A percentile compares a stretch with the other conserved stretches of the same genome.
Conservation (phyloP, 2,113 vertebrate genomes). For the Panurus biarmicus region DNA sequence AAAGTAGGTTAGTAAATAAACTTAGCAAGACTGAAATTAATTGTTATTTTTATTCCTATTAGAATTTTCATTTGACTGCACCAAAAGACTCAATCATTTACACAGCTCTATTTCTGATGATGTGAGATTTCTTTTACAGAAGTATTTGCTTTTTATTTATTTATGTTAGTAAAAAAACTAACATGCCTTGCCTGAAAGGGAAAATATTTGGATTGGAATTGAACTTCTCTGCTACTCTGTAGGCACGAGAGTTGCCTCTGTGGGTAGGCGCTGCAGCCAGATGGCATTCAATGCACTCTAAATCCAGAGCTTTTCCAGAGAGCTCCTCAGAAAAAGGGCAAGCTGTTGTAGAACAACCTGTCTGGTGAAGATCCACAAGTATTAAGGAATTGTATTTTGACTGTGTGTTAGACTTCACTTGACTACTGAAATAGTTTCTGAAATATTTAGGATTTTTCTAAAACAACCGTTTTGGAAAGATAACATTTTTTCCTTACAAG, state of each 20-base stretch:
- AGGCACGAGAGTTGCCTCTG: neutral
- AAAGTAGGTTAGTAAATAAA: neutral
- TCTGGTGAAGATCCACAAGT: neutral
- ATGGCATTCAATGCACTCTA: neutral
- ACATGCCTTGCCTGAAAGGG: neutral
- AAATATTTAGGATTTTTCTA: neutral
- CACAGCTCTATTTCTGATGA: neutral
- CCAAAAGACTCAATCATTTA: neutral
- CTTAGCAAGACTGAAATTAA: neutral
- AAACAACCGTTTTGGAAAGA: neutral
- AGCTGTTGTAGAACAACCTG: neutral
- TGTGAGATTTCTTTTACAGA: neutral
- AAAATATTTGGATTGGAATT: conserved; percentile 36
- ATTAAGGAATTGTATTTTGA: neutral
- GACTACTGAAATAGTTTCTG: neutral
- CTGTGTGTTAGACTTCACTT: neutral
- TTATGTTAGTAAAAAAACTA: neutral
- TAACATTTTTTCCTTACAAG: neutral
- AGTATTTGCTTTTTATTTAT: conserved; percentile 27
- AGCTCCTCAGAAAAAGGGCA: neutral
- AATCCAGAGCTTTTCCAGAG: neutral
- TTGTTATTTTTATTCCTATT: neutral
- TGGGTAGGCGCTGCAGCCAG: neutral
- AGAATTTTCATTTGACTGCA: neutral
- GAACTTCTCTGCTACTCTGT: neutral